phyloP scores from a whole-genome alignment of 2,797 vertebrate genomes.

The Gallinago nigripennis region DNA sequence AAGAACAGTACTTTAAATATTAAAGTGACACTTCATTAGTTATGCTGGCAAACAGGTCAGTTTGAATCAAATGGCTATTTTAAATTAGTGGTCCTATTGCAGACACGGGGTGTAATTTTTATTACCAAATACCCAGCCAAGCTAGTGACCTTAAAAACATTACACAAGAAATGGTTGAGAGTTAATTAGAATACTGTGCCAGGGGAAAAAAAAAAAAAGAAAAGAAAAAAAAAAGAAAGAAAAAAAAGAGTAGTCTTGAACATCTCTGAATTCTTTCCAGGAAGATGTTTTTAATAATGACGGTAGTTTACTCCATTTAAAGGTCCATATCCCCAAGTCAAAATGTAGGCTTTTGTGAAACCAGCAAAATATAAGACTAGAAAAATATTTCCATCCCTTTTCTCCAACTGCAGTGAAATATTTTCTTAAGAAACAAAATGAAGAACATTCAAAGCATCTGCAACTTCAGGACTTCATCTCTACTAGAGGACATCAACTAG shows the following conservation, averaged over 20 bases:
- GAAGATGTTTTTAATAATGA: constrained; percentile 61
- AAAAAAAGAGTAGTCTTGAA: background rate
- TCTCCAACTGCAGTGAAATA: background rate
- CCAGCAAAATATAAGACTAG: background rate
- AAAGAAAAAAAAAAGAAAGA: background rate
- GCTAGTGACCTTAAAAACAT: constrained; percentile 48
- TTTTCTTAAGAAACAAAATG: background rate
- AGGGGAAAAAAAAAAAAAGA: background rate
- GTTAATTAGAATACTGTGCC: constrained; percentile 51
- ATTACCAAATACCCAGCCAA: constrained; percentile 45
- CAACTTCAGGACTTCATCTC: background rate
- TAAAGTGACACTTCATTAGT: constrained; percentile 43
- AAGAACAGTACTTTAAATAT: constrained; percentile 53
- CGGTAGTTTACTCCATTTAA: constrained; percentile 46
- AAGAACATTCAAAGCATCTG: background rate
- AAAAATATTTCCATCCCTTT: constrained; percentile 4
- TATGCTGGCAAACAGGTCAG: constrained; percentile 18
- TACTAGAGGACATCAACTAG: background rate
- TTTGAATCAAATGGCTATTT: background rate
- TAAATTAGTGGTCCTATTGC: constrained; percentile 28
- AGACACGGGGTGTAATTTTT: constrained; percentile 22
- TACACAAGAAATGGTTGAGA: constrained; percentile 40
- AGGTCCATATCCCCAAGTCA: constrained; percentile 45
- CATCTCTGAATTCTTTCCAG: constrained; percentile 60
- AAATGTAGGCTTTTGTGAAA: constrained; percentile 29